Percentiles rank a stretch among this genome's conserved stretches.
Evolutionary conservation across 2,797 vertebrate genomes (phyloP).

Genomic region (Chelmon rostratus): DNA sequence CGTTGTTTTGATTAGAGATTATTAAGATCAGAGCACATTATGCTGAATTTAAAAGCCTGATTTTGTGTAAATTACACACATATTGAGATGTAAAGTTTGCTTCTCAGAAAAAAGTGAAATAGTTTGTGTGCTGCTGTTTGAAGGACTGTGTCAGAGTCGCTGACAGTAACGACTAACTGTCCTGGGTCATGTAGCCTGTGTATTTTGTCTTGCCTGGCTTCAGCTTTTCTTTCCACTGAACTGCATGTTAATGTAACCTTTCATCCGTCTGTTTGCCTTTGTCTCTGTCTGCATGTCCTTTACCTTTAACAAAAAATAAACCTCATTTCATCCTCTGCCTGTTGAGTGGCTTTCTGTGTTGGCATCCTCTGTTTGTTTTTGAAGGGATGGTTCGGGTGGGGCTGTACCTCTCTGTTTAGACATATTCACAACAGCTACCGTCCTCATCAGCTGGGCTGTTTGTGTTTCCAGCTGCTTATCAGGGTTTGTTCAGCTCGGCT

Average conservation of each 20-base stretch:
- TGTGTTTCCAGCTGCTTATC: slow-evolving; percentile 58
- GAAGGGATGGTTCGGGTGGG: slow-evolving; percentile 15
- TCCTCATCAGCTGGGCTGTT: slow-evolving; percentile 18
- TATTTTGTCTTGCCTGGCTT: slow-evolving; percentile 6
- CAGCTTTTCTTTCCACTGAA: slow-evolving; percentile 16
- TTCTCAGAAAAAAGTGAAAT: background rate
- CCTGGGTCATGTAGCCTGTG: slow-evolving; percentile 20
- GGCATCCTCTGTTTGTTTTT: slow-evolving; percentile 43
- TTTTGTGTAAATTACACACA: background rate
- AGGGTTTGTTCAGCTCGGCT: slow-evolving; percentile 42
- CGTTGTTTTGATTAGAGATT: background rate
- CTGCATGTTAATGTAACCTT: slow-evolving; percentile 60
- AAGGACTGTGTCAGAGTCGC: background rate
- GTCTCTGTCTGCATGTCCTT: slow-evolving; percentile 67
- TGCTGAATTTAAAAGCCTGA: background rate
- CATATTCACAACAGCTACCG: slow-evolving; percentile 37
- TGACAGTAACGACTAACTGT: background rate
- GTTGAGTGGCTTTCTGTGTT: slow-evolving; percentile 54
- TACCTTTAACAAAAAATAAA: slow-evolving; percentile 61
- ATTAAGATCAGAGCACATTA: background rate
- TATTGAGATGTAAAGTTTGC: background rate
- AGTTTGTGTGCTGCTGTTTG: background rate
- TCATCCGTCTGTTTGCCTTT: slow-evolving; percentile 44
- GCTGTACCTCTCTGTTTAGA: slow-evolving; percentile 76
- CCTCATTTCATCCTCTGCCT: slow-evolving; percentile 59